phyloP scores from a whole-genome alignment of 2,888 invertebrate species.

The Rhingia campestris region DNA sequence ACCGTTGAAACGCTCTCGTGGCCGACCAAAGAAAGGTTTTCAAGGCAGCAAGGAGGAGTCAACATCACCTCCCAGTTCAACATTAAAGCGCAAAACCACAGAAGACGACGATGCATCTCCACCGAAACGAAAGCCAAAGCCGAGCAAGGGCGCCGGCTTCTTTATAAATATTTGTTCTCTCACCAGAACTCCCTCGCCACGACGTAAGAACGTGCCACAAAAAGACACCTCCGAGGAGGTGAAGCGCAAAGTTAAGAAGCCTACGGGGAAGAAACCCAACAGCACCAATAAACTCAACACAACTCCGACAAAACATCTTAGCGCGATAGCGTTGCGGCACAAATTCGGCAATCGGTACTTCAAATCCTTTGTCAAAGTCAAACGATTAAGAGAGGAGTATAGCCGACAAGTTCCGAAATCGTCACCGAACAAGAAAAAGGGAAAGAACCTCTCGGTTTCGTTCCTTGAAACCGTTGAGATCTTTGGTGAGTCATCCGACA shows the following conservation, averaged over 20 bases:
- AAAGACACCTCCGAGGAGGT: slow-evolving; percentile 4
- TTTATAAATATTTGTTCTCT: slow-evolving; percentile 51
- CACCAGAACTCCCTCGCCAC: slow-evolving; percentile 40
- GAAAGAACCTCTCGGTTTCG: slow-evolving; percentile 70
- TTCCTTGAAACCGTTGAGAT: slow-evolving; percentile 75
- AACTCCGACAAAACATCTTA: not conserved
- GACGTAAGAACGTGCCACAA: not conserved
- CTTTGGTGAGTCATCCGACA: slow-evolving; percentile 74
- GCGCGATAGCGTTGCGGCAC: slow-evolving; percentile 11
- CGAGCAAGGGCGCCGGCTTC: slow-evolving; percentile 31
- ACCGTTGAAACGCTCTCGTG: slow-evolving; percentile 4
- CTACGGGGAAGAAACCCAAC: slow-evolving; percentile 3
- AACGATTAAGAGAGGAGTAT: slow-evolving; percentile 16
- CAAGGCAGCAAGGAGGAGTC: not conserved
- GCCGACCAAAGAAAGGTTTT: slow-evolving; percentile 20
- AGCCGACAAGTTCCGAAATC: not conserved
- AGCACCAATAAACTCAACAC: not conserved
- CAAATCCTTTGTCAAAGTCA: slow-evolving; percentile 73
- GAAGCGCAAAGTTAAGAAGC: slow-evolving; percentile 17
- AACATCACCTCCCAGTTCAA: not conserved
- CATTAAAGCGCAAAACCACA: slow-evolving; percentile 40
- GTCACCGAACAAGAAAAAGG: slow-evolving; percentile 34
- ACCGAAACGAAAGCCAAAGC: slow-evolving; percentile 41
- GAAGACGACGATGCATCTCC: slow-evolving; percentile 5
- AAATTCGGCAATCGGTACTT: slow-evolving; percentile 71